Percentiles rank a stretch among this genome's conserved stretches.
phyloP scores from a whole-genome alignment of 92 coral and sea anemone genomes.

The Epizoanthus ramosus region DNA sequence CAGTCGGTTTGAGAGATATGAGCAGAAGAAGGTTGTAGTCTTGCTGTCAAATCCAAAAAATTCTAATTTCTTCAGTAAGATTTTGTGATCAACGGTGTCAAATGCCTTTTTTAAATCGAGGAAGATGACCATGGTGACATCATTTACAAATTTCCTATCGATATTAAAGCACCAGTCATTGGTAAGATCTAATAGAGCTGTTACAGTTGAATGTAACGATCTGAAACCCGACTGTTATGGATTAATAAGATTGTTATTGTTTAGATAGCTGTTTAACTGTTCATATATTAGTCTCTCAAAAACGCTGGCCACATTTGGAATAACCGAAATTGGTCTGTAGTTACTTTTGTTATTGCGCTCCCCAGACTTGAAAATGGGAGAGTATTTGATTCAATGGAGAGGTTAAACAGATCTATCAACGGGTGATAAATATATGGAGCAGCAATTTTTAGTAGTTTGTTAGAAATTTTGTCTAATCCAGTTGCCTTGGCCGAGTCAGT shows the following conservation, averaged over 20 bases:
- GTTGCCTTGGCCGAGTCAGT: slow-evolving; percentile 18
- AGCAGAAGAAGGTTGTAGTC: slow-evolving; percentile 21
- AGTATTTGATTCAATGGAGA: slow-evolving; percentile 19
- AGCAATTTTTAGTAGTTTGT: slow-evolving; percentile 6
- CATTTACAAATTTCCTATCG: slow-evolving; percentile 15
- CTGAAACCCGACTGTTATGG: slow-evolving; percentile 44
- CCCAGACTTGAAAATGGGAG: slow-evolving; percentile 37
- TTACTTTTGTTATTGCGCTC: slow-evolving; percentile 12
- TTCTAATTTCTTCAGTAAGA: slow-evolving; percentile 18
- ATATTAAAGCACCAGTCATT: slow-evolving; percentile 21
- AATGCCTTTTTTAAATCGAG: slow-evolving; percentile 13
- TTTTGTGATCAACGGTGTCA: slow-evolving; percentile 29
- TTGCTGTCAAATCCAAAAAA: slow-evolving; percentile 23
- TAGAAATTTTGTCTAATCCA: slow-evolving; percentile 39
- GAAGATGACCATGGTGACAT: slow-evolving; percentile 5
- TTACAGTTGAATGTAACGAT: slow-evolving; percentile 5
- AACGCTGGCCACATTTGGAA: slow-evolving; percentile 8
- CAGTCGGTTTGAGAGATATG: slow-evolving; percentile 32
- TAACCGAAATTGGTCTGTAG: slow-evolving; percentile 36
- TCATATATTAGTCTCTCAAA: slow-evolving; percentile 36
- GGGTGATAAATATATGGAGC: slow-evolving; percentile 12
- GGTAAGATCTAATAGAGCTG: slow-evolving; percentile 25
- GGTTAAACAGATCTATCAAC: slow-evolving; percentile 4
- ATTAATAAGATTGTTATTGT: slow-evolving; percentile 21
- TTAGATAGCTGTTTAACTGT: not conserved